Evolutionary conservation across 2,113 vertebrate species (phyloP), one percentile per base, ranked within the genome.

Genomic region (Leptocoma aspasia): DNA sequence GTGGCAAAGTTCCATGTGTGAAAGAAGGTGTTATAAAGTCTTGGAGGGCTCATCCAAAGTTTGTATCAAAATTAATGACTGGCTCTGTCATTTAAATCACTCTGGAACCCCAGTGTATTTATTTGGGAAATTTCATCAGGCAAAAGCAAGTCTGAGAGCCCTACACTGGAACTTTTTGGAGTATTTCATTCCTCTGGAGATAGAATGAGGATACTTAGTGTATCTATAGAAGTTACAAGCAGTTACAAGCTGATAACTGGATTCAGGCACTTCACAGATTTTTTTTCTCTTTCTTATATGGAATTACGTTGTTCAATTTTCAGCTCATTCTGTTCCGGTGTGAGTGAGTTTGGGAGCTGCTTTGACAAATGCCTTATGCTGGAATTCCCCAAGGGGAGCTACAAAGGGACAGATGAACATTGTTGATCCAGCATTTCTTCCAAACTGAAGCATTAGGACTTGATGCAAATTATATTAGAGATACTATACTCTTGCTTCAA

Each of bases 11-110:
- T 97, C 95, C 96, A 97, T 31, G 1, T 84, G 80, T 91, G 80
- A 92, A 90, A 54, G 82, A 94, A 96, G 94, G 96, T 97, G 96
- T 97, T 83, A 94, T 94, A 92, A 97, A 70, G 39, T n/a, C 90
- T 93, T 95, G 86, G 64, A 96, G 72, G 60, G 24, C 76, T 89
- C 44, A 92, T 83, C 47, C 17, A 41, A 66, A 86, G 39, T 78
- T 91, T 91, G 80, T 19, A 96, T 42, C 83, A 86, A 92, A 92
- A 93, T 94, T 89, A 94, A 94, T 94, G 81, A 89, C 52, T 78
- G 47, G 3, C 35, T 94, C 86, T 91, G 80, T 91, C 79, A 89
- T 95, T 92, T 68, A 54, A 66, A 81, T 81, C 50, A 44, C 24
- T 12, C 44, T 6, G 2, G 18, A 89, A 52, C 21, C 33, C 30